Evolutionary conservation across 2,888 invertebrate genomes (phyloP), one percentile per base, ranked within the genome.

Genomic region (Drosophila nigricruria): DNA sequence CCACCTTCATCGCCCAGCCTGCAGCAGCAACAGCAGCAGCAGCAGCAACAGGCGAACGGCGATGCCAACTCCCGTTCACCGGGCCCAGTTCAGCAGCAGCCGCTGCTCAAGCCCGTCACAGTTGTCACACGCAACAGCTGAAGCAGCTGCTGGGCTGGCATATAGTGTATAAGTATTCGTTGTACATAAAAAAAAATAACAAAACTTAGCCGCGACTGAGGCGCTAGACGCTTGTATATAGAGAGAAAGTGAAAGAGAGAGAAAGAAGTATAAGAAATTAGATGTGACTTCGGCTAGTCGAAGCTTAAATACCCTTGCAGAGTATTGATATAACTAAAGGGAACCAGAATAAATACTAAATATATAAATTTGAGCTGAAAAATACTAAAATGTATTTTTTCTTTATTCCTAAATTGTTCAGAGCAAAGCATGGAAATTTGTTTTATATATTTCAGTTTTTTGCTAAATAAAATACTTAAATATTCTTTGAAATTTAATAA

Each of bases 61-160:
- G 77, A 70, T 23, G 23, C 42, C 50, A 80, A 45, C 10, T 82
- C 86, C 27, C 73, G 68, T 6, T 87, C 90, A 4, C 87, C 82
- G 20, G 78, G 56, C 25, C 82, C 64, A 57, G 59, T 38, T 62
- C 79, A 10, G 54, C 40, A 12, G 40, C 40, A 40, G 30, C 94
- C 94, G 79, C 94, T 92, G 54, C 91, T 91, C 74, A 93, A 95
- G 82, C 95, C 95, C 2, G 94, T 94, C 71, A 92, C 94, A 60
- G 92, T 94, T 78, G 93, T 95, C 34, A 94, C 94, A 70, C 94
- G 94, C 80, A 94, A 94, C 91, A 95, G 93, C 91, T 95, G 94
- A 94, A 82, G 70, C 49, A 38, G 42, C 14, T 10, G 18, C 23
- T 14, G 18, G 23, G 16, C 25, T 25, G 36, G n/a, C 25, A 12